Evolutionary conservation across 2,888 invertebrate species (phyloP).

Genomic region (Elysia crispata): DNA sequence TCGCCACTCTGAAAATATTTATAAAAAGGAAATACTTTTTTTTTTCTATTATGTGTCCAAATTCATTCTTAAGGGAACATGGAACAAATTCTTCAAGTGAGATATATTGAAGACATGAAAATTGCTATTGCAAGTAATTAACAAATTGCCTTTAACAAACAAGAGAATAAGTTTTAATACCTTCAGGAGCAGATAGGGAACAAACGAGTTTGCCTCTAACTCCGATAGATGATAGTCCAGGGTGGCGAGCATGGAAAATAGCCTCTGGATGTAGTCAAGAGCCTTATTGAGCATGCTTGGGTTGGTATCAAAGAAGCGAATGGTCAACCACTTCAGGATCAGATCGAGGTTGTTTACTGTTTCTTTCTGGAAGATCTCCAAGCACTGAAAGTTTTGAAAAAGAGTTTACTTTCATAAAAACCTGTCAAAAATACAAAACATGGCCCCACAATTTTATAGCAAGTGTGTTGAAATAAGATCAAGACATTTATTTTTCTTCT

Average conservation of each 20-base stretch:
- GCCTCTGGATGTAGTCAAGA: conserved; percentile 91
- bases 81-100: too few species aligned
- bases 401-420: too few species aligned
- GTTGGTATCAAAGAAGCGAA: conserved; percentile 98
- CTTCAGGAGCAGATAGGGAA: conserved; percentile 89
- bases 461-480: too few species aligned
- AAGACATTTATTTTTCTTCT: too few species aligned
- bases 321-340: conserved; percentile 95
- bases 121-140: too few species aligned
- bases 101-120: too few species aligned
- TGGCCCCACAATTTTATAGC: too few species aligned
- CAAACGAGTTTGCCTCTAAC: conserved; percentile 93
- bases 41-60: too few species aligned
- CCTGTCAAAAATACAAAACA: too few species aligned
- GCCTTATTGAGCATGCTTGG: conserved; percentile 96
- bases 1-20: conserved; percentile 84
- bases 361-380: conserved; percentile 87
- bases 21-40: conserved; percentile 19
- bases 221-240: conserved; percentile 92
- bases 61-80: too few species aligned
- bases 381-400: conserved; percentile 80
- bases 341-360: conserved; percentile 94
- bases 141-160: too few species aligned
- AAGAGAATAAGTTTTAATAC: too few species aligned
- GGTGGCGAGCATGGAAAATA: conserved; percentile 87